These are phyloP conservation scores for Podilymbus podiceps DNA, from an alignment of 2,113 vertebrate species.

Conservation along the genomic window DNA sequence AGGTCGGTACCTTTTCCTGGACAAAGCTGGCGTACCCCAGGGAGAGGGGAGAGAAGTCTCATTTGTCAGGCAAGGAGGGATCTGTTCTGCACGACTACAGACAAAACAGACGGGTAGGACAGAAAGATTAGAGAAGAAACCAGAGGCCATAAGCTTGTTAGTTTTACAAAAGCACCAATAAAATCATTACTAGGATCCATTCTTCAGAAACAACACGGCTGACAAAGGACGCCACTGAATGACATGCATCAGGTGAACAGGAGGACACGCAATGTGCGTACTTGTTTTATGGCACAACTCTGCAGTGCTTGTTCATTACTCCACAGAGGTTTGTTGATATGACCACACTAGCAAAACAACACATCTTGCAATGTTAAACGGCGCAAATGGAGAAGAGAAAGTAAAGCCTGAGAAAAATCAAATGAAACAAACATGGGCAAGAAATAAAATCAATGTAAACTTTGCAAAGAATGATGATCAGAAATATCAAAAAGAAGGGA, in stretches of 20 bases:
- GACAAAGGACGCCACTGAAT: background rate
- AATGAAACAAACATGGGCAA: background rate
- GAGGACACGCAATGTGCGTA: background rate
- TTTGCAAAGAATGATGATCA: background rate
- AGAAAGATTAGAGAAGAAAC: conserved; percentile 78
- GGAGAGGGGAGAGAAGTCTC: conserved; percentile 99
- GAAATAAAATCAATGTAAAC: background rate
- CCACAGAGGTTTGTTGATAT: background rate
- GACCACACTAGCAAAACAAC: background rate
- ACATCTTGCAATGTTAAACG: background rate
- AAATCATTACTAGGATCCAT: background rate
- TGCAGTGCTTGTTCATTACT: background rate
- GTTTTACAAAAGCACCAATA: conserved; percentile 57
- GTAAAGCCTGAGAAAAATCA: background rate
- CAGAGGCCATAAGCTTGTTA: conserved; percentile 71
- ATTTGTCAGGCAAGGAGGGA: conserved; percentile 97
- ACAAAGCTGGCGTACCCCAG: conserved; percentile 98
- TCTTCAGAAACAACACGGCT: background rate
- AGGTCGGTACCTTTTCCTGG: conserved; percentile 96
- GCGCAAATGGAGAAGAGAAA: background rate
- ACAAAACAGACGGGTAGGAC: conserved; percentile 78
- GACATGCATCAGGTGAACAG: background rate
- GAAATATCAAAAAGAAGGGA: background rate
- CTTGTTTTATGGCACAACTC: background rate
- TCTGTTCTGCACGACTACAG: conserved; percentile 96